phyloP scores from a whole-genome alignment of 2,797 vertebrate genomes.

The Microcaecilia unicolor region DNA sequence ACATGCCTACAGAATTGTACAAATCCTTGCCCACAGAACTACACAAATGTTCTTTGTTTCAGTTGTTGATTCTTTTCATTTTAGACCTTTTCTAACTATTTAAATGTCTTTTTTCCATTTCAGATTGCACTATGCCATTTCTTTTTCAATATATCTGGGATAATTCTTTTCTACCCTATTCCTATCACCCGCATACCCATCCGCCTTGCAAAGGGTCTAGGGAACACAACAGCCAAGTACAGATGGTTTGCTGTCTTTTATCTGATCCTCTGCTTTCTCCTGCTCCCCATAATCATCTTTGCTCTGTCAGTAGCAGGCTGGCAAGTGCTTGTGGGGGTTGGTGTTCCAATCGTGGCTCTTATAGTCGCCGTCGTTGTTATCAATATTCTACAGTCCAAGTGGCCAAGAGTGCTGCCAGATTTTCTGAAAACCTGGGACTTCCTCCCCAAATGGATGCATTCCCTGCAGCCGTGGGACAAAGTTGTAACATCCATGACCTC shows the following conservation, averaged over 20 bases:
- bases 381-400: slow-evolving; percentile 69
- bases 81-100: not conserved
- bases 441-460: slow-evolving; percentile 78
- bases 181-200: slow-evolving; percentile 79
- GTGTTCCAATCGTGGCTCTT: slow-evolving; percentile 53
- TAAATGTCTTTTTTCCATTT: slow-evolving; percentile 7
- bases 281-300: slow-evolving; percentile 67
- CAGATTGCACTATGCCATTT: slow-evolving; percentile 94
- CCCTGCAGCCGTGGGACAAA: slow-evolving; percentile 76
- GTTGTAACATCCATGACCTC: slow-evolving; percentile 29
- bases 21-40: too few species aligned
- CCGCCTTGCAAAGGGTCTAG: slow-evolving; percentile 70
- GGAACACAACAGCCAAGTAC: slow-evolving; percentile 71
- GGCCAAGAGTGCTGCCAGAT: slow-evolving; percentile 49
- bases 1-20: too few species aligned
- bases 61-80: not conserved
- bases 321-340: slow-evolving; percentile 74
- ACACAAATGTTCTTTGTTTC: too few species aligned
- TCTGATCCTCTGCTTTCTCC: slow-evolving; percentile 71
- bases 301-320: slow-evolving; percentile 84
- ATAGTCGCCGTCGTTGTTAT: slow-evolving; percentile 52
- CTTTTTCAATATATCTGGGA: slow-evolving; percentile 92
- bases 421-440: slow-evolving; percentile 77
- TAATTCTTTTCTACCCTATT: slow-evolving; percentile 82
- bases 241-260: slow-evolving; percentile 84